Conservation (phyloP, 1,140 invertebrate genomes). For the Colletes gigas region DNA sequence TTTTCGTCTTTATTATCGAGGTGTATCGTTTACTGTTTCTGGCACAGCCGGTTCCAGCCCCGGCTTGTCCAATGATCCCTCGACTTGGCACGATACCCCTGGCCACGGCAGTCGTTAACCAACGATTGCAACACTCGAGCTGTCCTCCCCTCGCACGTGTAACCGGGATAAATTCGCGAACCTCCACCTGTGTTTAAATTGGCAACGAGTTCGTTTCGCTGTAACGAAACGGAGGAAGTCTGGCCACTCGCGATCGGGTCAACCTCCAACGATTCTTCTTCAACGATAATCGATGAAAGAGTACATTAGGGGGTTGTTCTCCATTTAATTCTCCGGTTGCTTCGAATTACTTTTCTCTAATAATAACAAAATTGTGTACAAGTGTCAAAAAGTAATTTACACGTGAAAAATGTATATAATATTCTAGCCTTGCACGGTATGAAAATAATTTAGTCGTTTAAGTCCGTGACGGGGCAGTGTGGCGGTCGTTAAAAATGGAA, state of each 20-base stretch:
- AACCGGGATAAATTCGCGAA: slow-evolving; percentile 5
- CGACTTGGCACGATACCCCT: background rate
- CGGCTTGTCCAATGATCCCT: slow-evolving; percentile 1
- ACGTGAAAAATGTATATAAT: too few relatives aligned
- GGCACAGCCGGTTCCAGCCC: slow-evolving; percentile 2
- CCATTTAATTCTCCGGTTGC: too few relatives aligned
- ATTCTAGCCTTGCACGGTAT: too few relatives aligned
- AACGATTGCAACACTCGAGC: background rate
- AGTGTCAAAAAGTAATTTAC: too few relatives aligned
- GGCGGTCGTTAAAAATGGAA: too few relatives aligned
- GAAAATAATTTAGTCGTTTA: too few relatives aligned
- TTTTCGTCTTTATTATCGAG: slow-evolving; percentile 12
- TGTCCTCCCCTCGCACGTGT: background rate
- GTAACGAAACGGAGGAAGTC: background rate
- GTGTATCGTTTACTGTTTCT: background rate
- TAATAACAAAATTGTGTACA: too few relatives aligned
- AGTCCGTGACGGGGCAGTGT: too few relatives aligned
- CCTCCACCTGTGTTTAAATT: slow-evolving; percentile 4
- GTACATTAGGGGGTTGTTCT: too few relatives aligned
- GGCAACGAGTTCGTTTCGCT: background rate
- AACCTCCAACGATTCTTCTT: too few relatives aligned
- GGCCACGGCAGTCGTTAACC: slow-evolving; percentile 3
- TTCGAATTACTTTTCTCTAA: too few relatives aligned
- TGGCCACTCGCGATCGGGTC: background rate
- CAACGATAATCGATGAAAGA: too few relatives aligned